Evolutionary conservation across 2,113 vertebrate genomes (phyloP), one percentile per base, ranked within the genome.

Genomic region (Clarias gariepinus): DNA sequence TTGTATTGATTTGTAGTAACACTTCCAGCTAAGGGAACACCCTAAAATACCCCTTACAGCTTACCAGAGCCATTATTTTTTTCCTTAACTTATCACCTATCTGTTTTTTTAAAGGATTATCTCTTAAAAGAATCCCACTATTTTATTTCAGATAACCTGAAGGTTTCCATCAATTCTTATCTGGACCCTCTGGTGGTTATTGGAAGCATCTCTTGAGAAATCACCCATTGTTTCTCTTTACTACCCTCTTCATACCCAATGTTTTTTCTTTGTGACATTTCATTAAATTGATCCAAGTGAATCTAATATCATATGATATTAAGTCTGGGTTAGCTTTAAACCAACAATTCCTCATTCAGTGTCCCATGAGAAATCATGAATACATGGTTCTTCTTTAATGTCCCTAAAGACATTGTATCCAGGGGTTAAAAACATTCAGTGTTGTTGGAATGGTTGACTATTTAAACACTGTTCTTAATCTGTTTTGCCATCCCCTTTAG

Each of bases 181-280:
- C 28, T 36, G 19, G 25, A 66, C 78, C 73, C 66, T 82, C 47
- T 76, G n/a, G 76, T 52, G 47, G 52, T 5, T 74, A 64, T 64
- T 28, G n/a, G 9, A 1, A 53, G 84, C 25, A 61, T 41, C 86
- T 83, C 78, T 36, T 63, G 88, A 85, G 85, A 89, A 88, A 85
- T 91, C 74, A 68, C 63, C 53, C 30, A n/a, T 25, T 71, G 81
- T 82, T 88, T 84, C 82, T 89, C 68, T 76, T 60, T 84, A 77
- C 82, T 82, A 63, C 64, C n/a, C 85, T 71, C 64, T 87, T 85
- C 84, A 87, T 68, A 69, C 63, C 47, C 68, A 76, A 52, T 78
- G 23, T 61, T 80, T 87, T 84, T 81, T 73, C 66, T 41, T 66
- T 52, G 61, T 89, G 90, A 88, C 88, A 88, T 86, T 84, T 87